Evolutionary conservation across 1,140 invertebrate species (phyloP), one percentile per base, ranked within the genome.

Genomic region (Eueides isabella): DNA sequence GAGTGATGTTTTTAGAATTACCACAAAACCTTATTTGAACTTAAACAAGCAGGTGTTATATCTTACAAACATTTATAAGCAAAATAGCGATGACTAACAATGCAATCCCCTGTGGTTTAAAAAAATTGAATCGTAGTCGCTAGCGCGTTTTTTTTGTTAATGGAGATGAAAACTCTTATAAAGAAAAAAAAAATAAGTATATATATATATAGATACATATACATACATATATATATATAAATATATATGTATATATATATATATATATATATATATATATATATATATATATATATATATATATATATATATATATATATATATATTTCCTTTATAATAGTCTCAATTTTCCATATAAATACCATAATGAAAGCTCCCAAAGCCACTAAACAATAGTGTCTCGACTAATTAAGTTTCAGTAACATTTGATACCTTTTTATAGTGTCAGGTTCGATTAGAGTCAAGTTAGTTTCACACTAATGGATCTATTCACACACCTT

Each of bases 401-500:
- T 67, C n/a, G 48, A 67, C 14, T 7, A 5, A 23, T 33, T 30
- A 33, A 61, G 31, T 26, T 55, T 55, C 48, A 30, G 29, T 71
- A 48, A 35, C 35, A 75, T 41, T 48, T 71, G 44, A 67, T 55
- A 75, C 48, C 55, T 19, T 67, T 33, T 76, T 55, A 75, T 72
- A 69, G 61, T n/a, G 70, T 16, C n/a, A 35, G 71, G 69, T 75
- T 78, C 73, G 35, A 69, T 75, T 78, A 71, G 72, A 69, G 67
- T 38, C 35, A 33, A 14, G 41, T 72, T 71, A 38, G 44, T 71
- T 61, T 55, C 26, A 71, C 68, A 55, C 76, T 88, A 90, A 90
- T 90, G 88, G 88, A 81, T 67, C 77, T 80, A 80, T 85, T 85
- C 78, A 80, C 73, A 61, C 38, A 80, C 71, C 83, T 75, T 78